phyloP scores from a whole-genome alignment of 2,113 vertebrate species.

The Perognathus longimembris region DNA sequence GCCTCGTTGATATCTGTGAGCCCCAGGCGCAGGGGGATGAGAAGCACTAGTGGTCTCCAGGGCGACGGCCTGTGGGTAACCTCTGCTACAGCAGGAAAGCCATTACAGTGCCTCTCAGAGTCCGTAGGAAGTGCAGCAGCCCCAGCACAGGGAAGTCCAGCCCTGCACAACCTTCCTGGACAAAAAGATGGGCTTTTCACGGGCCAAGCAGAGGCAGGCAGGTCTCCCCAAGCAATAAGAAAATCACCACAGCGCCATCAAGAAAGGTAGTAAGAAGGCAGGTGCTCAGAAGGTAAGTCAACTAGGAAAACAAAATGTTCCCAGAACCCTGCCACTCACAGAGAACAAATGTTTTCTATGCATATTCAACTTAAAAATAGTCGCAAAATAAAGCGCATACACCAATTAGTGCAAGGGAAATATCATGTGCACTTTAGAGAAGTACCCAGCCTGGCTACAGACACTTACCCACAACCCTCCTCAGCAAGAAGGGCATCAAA shows the following conservation, averaged over 20 bases:
- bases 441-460: background rate
- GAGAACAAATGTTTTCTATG: background rate
- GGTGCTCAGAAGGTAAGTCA: background rate
- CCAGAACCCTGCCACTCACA: background rate
- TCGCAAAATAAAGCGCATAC: background rate
- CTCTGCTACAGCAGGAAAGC: slow-evolving; percentile 87
- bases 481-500: background rate
- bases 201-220: background rate
- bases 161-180: slow-evolving; percentile 93
- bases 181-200: background rate
- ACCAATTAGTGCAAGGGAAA: background rate
- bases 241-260: accelerated
- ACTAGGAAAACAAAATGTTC: background rate
- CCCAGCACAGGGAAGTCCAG: slow-evolving; percentile 83
- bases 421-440: accelerated
- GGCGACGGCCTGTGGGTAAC: slow-evolving; percentile 83
- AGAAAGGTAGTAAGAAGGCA: background rate
- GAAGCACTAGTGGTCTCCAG: slow-evolving; percentile 96
- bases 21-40: slow-evolving; percentile 97
- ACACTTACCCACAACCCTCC: accelerated
- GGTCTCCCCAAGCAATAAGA: accelerated
- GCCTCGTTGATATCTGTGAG: slow-evolving; percentile 98
- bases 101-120: slow-evolving; percentile 86
- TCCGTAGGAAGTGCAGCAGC: slow-evolving; percentile 82
- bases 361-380: background rate